Conservation (phyloP, 2,797 vertebrate genomes). For the Anguilla anguilla region DNA sequence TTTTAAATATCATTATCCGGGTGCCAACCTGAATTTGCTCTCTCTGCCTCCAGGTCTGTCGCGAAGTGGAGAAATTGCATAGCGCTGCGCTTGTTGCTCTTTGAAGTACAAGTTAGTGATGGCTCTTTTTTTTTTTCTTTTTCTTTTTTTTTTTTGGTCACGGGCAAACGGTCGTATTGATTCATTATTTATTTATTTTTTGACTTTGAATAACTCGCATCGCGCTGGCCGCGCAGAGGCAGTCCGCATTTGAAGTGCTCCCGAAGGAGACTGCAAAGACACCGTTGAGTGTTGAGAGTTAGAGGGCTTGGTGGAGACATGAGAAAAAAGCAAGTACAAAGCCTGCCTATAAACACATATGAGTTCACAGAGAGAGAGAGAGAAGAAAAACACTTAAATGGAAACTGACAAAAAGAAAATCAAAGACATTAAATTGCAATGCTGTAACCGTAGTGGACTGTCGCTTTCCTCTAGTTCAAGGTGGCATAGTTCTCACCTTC, state of each 20-base stretch:
- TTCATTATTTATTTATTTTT: background rate
- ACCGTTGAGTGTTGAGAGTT: background rate
- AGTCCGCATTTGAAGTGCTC: background rate
- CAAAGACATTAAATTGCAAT: background rate
- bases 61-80: background rate
- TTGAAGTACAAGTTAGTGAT: background rate
- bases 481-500: background rate
- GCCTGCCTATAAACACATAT: background rate
- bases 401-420: background rate
- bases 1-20: conserved; percentile 7
- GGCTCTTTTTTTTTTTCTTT: background rate
- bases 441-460: background rate
- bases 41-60: background rate
- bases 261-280: background rate
- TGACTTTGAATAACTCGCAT: background rate
- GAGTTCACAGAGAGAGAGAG: background rate
- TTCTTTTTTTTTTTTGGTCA: background rate
- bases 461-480: background rate
- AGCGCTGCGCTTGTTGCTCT: background rate
- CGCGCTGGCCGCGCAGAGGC: background rate
- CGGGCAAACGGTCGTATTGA: background rate
- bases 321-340: background rate
- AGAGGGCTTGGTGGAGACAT: background rate
- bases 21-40: conserved; percentile 6
- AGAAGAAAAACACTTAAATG: background rate